These are phyloP conservation scores for Elgaria multicarinata DNA, from an alignment of 2,113 vertebrate species.

Conservation along the genomic window DNA sequence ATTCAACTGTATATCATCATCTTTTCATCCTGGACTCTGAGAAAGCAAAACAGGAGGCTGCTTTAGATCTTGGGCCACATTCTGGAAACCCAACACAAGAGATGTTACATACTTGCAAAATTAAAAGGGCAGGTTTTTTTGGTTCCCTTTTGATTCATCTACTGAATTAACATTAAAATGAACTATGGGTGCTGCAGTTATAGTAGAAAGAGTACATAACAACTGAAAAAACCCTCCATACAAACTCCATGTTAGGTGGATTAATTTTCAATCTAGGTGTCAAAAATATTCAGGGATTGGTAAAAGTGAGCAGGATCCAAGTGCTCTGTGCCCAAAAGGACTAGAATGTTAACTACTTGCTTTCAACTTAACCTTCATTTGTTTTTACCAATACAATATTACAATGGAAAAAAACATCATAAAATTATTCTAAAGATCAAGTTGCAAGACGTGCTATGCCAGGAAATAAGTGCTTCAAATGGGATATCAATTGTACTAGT, in stretches of 20 bases:
- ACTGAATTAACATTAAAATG: not conserved
- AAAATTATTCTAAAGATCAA: not conserved
- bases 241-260: not conserved
- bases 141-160: constrained; percentile 56
- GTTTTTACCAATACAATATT: not conserved
- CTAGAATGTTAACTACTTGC: not conserved
- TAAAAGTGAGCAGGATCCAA: constrained; percentile 1
- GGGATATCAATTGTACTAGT: not conserved
- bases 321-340: not conserved
- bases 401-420: not conserved
- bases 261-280: not conserved
- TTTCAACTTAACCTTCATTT: not conserved
- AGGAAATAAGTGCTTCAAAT: constrained; percentile 16
- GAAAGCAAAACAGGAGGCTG: constrained; percentile 27
- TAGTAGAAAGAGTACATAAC: constrained; percentile 41
- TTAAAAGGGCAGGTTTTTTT: constrained; percentile 26
- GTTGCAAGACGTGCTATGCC: not conserved
- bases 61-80: not conserved
- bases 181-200: constrained; percentile 39
- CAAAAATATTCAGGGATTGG: not conserved
- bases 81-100: constrained; percentile 28
- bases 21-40: constrained; percentile 55
- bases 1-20: constrained; percentile 47
- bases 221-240: not conserved
- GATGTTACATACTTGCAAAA: constrained; percentile 1